Conservation (phyloP, 1,140 invertebrate genomes). For the Drosophila orena region DNA sequence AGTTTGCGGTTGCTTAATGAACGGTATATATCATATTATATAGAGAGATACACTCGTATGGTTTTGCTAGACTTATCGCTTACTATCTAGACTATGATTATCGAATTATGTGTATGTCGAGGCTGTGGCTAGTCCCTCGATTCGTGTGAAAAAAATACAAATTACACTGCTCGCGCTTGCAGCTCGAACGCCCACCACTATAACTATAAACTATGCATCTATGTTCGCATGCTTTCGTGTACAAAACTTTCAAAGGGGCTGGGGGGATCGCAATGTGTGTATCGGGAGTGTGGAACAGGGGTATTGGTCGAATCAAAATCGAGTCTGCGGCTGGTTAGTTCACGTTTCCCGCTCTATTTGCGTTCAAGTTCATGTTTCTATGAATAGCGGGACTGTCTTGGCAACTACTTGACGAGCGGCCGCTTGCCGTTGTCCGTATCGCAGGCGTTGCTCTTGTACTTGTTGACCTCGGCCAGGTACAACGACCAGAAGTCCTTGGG, state of each 20-base stretch:
- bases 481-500: slow-evolving; percentile 95
- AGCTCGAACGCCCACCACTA: slow-evolving; percentile 6
- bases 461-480: slow-evolving; percentile 96
- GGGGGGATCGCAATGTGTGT: not conserved
- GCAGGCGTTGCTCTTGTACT: slow-evolving; percentile 95
- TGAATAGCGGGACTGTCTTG: not conserved
- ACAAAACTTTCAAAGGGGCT: slow-evolving; percentile 3
- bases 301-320: not conserved
- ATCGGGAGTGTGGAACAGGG: not conserved
- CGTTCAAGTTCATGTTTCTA: slow-evolving; percentile 57
- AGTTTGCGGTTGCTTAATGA: slow-evolving; percentile 41
- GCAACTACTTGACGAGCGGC: slow-evolving; percentile 94
- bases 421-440: slow-evolving; percentile 96
- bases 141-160: slow-evolving; percentile 22
- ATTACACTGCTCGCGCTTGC: slow-evolving; percentile 22
- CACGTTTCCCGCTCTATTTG: slow-evolving; percentile 20
- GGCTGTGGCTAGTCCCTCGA: slow-evolving; percentile 3
- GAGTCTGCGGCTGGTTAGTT: slow-evolving; percentile 1
- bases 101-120: slow-evolving; percentile 9
- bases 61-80: slow-evolving; percentile 12
- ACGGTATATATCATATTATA: slow-evolving; percentile 26
- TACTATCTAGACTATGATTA: slow-evolving; percentile 26
- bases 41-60: slow-evolving; percentile 33
- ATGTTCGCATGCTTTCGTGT: not conserved
- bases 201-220: slow-evolving; percentile 11